These are phyloP conservation scores for Drosophila prolongata DNA, from an alignment of 2,888 invertebrate species.

Conservation along the genomic window DNA sequence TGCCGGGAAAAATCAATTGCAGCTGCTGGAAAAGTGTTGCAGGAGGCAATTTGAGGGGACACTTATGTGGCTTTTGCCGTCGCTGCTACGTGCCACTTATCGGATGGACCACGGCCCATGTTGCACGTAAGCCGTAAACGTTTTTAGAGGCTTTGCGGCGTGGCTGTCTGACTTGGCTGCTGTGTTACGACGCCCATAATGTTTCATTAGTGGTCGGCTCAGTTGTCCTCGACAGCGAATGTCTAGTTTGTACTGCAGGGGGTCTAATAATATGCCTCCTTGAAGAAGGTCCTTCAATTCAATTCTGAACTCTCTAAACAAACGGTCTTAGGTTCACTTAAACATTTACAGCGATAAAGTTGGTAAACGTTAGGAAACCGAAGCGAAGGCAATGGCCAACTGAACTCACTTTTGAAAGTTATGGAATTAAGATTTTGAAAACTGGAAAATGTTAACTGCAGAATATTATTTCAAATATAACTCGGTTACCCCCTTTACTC, in stretches of 20 bases:
- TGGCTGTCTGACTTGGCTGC: constrained; percentile 44
- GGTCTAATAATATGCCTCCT: neutral
- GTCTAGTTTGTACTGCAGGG: neutral
- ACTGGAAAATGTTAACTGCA: too few relatives aligned
- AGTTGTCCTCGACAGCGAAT: constrained; percentile 30
- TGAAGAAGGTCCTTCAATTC: neutral
- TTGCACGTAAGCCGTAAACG: constrained; percentile 77
- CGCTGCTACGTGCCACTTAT: constrained; percentile 70
- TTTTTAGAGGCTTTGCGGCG: constrained; percentile 77
- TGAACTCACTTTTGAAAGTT: too few relatives aligned
- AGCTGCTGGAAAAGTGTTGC: constrained; percentile 68
- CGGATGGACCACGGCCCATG: constrained; percentile 48
- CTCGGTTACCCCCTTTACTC: too few relatives aligned
- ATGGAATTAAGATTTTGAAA: too few relatives aligned
- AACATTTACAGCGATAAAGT: too few relatives aligned
- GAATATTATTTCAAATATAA: too few relatives aligned
- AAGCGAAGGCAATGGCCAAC: too few relatives aligned
- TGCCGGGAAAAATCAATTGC: constrained; percentile 69
- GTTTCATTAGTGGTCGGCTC: constrained; percentile 71
- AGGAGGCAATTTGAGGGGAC: constrained; percentile 64
- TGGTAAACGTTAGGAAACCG: too few relatives aligned
- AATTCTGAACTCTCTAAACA: neutral
- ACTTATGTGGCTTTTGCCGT: constrained; percentile 61
- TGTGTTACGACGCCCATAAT: constrained; percentile 72
- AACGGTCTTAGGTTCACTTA: too few relatives aligned